Conservation (phyloP, 2,888 invertebrate species). For the Acronicta psi region DNA sequence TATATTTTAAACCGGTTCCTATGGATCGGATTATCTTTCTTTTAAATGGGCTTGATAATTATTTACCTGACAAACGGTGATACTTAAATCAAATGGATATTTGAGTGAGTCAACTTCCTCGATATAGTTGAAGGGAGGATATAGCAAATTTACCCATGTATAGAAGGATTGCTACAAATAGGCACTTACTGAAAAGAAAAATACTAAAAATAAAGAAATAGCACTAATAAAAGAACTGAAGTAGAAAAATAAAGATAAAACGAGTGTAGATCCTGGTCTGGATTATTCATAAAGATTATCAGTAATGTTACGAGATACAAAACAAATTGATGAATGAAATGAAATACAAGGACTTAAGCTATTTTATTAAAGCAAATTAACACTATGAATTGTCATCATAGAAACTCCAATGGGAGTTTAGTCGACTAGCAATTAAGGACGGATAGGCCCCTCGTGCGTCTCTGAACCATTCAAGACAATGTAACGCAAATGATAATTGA, state of each 20-base stretch:
- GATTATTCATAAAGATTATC: not conserved
- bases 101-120: too few relatives aligned
- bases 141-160: too few relatives aligned
- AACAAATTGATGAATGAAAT: constrained; percentile 16
- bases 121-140: too few relatives aligned
- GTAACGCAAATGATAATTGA: constrained; percentile 66
- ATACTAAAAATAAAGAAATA: too few relatives aligned
- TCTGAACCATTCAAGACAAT: constrained; percentile 64
- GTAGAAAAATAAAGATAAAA: not conserved
- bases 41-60: too few relatives aligned
- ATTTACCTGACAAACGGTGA: too few relatives aligned
- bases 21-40: too few relatives aligned
- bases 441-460: constrained; percentile 49
- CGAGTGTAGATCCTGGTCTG: not conserved
- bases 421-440: constrained; percentile 53
- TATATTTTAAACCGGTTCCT: too few relatives aligned
- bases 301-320: constrained; percentile 5
- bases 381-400: constrained; percentile 41
- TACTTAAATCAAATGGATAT: too few relatives aligned
- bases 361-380: constrained; percentile 35
- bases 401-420: constrained; percentile 43
- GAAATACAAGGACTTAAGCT: constrained; percentile 29
- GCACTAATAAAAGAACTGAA: too few relatives aligned
- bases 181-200: too few relatives aligned
- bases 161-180: too few relatives aligned